Conservation (phyloP, 92 coral and sea anemone species). For the Galaxea fascicularis region DNA sequence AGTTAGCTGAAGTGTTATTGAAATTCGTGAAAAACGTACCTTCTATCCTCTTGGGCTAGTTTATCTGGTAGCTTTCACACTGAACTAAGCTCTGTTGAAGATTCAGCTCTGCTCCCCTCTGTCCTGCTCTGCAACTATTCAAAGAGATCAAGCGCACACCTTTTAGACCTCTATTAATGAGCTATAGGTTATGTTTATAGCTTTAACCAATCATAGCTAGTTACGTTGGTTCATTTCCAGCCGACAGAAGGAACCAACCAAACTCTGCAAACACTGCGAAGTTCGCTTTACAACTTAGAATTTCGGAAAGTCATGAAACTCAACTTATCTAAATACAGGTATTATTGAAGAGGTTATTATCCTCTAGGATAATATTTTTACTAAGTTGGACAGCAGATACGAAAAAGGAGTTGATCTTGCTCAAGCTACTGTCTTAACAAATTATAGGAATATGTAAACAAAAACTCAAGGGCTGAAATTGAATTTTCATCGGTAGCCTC, state of each 20-base stretch:
- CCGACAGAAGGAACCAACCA: background rate
- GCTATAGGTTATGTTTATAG: conserved; percentile 6
- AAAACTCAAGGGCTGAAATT: background rate
- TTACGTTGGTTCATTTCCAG: conserved; percentile 4
- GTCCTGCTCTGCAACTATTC: background rate
- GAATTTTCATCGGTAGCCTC: background rate
- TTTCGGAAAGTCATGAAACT: conserved; percentile 5
- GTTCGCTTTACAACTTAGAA: background rate
- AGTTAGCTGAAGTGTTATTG: background rate
- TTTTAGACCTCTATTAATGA: background rate
- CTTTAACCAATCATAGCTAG: conserved; percentile 1
- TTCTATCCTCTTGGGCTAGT: conserved; percentile 7
- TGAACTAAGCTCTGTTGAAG: background rate
- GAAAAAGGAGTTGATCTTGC: background rate
- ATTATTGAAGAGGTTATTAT: background rate
- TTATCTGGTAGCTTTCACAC: background rate
- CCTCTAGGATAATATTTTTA: background rate
- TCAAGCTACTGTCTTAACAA: background rate
- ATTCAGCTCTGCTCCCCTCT: background rate
- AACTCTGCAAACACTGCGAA: background rate
- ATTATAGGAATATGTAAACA: background rate
- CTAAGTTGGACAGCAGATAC: conserved; percentile 3
- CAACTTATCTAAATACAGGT: background rate
- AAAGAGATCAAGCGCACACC: background rate
- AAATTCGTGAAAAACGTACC: background rate